A percentile compares a stretch with the other conserved stretches of the same genome.
Conservation (phyloP, 2,113 vertebrate species). For the Gymnogyps californianus region DNA sequence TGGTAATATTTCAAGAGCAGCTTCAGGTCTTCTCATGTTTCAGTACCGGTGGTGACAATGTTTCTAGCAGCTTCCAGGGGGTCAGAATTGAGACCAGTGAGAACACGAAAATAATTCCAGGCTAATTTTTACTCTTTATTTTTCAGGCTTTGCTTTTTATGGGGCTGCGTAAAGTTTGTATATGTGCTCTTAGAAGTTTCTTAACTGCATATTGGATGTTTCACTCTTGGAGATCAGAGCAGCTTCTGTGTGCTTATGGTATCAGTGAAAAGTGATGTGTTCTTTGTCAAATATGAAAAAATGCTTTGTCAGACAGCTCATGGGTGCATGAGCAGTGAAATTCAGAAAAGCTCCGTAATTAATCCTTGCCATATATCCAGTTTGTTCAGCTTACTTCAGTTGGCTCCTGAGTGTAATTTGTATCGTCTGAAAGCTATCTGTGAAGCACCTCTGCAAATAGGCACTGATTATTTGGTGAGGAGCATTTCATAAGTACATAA, state of each 20-base stretch:
- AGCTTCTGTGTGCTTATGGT: background rate
- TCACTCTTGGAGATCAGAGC: background rate
- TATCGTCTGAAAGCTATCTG: background rate
- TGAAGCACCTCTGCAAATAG: background rate
- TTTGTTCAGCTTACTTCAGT: background rate
- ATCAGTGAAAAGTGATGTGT: background rate
- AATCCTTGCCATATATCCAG: background rate
- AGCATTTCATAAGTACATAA: background rate
- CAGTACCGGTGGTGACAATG: background rate
- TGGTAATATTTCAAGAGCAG: conserved; percentile 20
- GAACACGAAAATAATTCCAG: background rate
- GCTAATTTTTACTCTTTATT: conserved; percentile 13
- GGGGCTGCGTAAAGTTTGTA: background rate
- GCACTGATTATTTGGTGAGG: background rate
- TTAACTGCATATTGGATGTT: background rate
- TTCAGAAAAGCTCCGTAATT: background rate
- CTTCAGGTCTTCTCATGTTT: conserved; percentile 23
- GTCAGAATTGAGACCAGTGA: background rate
- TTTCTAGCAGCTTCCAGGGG: background rate
- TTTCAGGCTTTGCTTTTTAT: background rate
- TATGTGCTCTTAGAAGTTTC: background rate
- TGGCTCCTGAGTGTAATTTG: background rate
- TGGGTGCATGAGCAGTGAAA: background rate
- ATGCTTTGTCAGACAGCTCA: background rate
- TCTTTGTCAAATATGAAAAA: conserved; percentile 4